A percentile compares a stretch with the other conserved stretches of the same genome.
Evolutionary conservation across 2,888 invertebrate genomes (phyloP).

Genomic region (Imbricaverruca yamaguchii): DNA sequence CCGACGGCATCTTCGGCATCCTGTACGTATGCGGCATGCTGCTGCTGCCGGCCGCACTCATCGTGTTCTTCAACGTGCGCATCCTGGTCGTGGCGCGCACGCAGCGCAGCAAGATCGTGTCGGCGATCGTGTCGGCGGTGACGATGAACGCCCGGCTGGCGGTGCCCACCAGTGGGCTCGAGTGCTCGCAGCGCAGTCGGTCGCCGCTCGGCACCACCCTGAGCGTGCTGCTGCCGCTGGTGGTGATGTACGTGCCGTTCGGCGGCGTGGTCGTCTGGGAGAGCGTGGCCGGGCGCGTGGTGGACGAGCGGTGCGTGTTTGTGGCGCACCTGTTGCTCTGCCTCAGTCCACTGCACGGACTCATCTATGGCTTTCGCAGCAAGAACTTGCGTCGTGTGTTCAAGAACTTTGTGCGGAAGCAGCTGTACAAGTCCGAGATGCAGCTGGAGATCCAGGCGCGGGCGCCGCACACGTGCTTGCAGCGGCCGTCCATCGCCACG

Average conservation of each 20-base stretch:
- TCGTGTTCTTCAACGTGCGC: constrained; percentile 16
- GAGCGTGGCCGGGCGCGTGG: not conserved
- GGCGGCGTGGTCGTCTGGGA: not conserved
- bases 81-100: constrained; percentile 15
- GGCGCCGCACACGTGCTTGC: constrained; percentile 4
- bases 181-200: constrained; percentile 5
- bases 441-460: constrained; percentile 17
- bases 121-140: constrained; percentile 21
- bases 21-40: not conserved
- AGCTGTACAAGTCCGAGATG: constrained; percentile 22
- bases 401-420: constrained; percentile 14
- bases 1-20: not conserved
- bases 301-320: not conserved
- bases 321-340: not conserved
- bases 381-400: not conserved
- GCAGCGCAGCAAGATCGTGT: constrained; percentile 13
- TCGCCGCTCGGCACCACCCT: constrained; percentile 4
- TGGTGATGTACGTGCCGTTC: constrained; percentile 16
- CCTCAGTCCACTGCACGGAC: constrained; percentile 3
- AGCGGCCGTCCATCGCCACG: constrained; percentile 7
- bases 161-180: not conserved
- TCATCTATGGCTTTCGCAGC: constrained; percentile 10
- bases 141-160: constrained; percentile 19
- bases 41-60: constrained; percentile 19
- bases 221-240: constrained; percentile 13